Evolutionary conservation across 2,888 invertebrate genomes (phyloP), one percentile per base, ranked within the genome.

Genomic region (Brachypalpus laphriformis): DNA sequence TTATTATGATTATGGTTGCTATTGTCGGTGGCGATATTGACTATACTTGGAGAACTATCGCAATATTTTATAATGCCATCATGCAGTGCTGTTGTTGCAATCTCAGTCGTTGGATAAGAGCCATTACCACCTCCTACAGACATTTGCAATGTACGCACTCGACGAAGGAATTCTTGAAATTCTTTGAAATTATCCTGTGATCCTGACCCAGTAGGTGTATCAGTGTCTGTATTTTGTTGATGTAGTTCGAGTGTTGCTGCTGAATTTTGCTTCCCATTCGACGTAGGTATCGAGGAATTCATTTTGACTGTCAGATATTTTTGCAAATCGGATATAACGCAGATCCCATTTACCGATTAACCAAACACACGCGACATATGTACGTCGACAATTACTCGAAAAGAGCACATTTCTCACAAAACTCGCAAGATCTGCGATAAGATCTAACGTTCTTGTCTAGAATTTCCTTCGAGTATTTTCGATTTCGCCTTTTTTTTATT

Each of bases 81-180:
- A n/a, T 34, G 9, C 11, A 31, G 2, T 37, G 25, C 2, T n/a
- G 42, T 22, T 20, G 45, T 16, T 40, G n/a, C 4, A 42, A 22
- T 37, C 5, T 2, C 25, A 4, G 66, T 9, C n/a, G 54, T 31
- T 25, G 59, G 9, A 61, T 20, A 68, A 16, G 49, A 68, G 1
- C 14, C 28, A 45, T 34, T 31, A 4, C 7, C 42, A 11, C 34
- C 34, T 5, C 8, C 45, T 16, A 37, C 47, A 14, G 88, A 88
- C 89, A 91, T 90, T 59, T 90, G 89, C 31, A 90, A 78, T 1
- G 89, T 90, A 54, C 89, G 87, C 3, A 91, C 89, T 20, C 89
- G 87, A 42, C 87, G 87, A 0, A 90, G 78, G 80, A 90, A 89
- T 25, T 91, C 89, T 31, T 90, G 89, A 78, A 90, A 91, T 59